These are phyloP conservation scores for Euwallacea similis DNA, from an alignment of 1,140 invertebrate genomes.

Conservation along the genomic window DNA sequence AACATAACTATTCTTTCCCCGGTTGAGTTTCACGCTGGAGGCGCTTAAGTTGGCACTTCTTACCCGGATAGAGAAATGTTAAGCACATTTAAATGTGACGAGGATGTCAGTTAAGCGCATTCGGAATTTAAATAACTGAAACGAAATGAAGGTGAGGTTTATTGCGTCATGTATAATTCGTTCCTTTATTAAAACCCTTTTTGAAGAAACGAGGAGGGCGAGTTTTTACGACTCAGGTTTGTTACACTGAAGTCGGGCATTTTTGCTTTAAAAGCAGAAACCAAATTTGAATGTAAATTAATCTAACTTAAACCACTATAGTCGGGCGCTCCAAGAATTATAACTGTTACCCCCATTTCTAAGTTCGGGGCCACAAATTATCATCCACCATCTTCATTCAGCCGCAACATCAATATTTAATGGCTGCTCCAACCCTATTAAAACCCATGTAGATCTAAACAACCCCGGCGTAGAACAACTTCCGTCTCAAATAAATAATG, in stretches of 20 bases:
- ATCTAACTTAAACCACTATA: not conserved
- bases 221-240: not conserved
- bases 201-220: not conserved
- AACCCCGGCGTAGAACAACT: conserved; percentile 13
- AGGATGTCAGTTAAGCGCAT: conserved; percentile 19
- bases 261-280: no score
- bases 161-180: conserved; percentile 9
- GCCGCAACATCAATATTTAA: conserved; percentile 24
- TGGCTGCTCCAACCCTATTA: conserved; percentile 14
- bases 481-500: conserved; percentile 21
- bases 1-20: conserved; percentile 25
- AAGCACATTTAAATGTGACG: conserved; percentile 28
- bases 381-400: conserved; percentile 22
- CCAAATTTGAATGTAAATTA: no score
- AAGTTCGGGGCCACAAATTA: conserved; percentile 17
- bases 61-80: conserved; percentile 22
- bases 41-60: conserved; percentile 23
- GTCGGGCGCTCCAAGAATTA: not conserved
- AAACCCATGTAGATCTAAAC: conserved; percentile 23
- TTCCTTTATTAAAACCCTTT: conserved; percentile 13
- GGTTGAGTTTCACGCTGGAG: conserved; percentile 22
- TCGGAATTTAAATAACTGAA: conserved; percentile 18
- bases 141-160: conserved; percentile 11
- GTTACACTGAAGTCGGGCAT: not conserved
- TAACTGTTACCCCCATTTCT: conserved; percentile 8